These are phyloP conservation scores for Zaprionus taronus DNA, from an alignment of 1,140 invertebrate species.

Conservation along the genomic window DNA sequence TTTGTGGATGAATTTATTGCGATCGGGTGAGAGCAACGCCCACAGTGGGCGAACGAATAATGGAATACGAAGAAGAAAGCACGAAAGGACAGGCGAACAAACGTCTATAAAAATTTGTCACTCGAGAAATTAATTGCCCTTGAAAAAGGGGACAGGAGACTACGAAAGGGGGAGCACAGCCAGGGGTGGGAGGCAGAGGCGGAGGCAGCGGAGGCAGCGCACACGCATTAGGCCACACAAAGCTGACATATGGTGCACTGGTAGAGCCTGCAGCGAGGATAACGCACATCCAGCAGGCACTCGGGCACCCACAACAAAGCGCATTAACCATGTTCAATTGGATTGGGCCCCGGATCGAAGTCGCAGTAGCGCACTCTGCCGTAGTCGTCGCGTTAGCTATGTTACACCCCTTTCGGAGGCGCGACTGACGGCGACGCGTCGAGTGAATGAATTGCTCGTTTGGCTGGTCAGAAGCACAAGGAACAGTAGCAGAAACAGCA, in stretches of 20 bases:
- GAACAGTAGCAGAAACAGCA: background rate
- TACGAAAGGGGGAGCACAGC: background rate
- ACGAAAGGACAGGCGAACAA: conserved; percentile 34
- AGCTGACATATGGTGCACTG: conserved; percentile 77
- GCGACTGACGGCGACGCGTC: conserved; percentile 39
- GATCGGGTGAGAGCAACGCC: conserved; percentile 62
- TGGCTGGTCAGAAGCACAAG: background rate
- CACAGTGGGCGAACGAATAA: conserved; percentile 56
- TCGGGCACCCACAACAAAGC: conserved; percentile 77
- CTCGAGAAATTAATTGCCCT: conserved; percentile 84
- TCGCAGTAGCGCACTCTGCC: conserved; percentile 7
- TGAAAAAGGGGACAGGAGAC: conserved; percentile 53
- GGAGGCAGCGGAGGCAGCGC: background rate
- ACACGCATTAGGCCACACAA: conserved; percentile 73
- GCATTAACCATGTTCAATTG: conserved; percentile 76
- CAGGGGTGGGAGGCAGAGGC: background rate
- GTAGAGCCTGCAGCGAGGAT: conserved; percentile 38
- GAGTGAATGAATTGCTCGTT: conserved; percentile 66
- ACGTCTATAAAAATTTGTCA: conserved; percentile 84
- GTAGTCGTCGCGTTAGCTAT: conserved; percentile 5
- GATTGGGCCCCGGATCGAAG: conserved; percentile 36
- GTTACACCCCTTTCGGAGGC: conserved; percentile 76
- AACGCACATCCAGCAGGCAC: conserved; percentile 12
- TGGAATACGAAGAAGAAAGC: conserved; percentile 45
- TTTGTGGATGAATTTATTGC: conserved; percentile 79